Evolutionary conservation across 2,797 vertebrate genomes (phyloP), one percentile per base, ranked within the genome.

Genomic region (Semaprochilodus insignis): DNA sequence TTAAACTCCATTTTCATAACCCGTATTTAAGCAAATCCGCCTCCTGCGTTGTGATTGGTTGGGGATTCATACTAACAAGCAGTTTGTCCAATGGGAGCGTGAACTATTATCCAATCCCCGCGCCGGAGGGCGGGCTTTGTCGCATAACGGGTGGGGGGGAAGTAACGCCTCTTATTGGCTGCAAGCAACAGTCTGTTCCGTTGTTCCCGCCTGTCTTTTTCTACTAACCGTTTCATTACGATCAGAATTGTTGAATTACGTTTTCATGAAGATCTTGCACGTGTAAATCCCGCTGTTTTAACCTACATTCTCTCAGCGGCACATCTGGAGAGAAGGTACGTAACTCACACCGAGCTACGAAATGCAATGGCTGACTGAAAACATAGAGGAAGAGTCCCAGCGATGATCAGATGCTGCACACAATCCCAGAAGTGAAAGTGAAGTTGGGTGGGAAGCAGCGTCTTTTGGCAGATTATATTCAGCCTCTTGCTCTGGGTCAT

Each of bases 341-440:
- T 80, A 63, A 63, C 17, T 52, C 2, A 54, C 36, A 55, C 60
- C 65, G 23, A 27, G 19, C 31, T 23, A 31, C 19, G n/a, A 27
- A 8, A 78, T 48, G 51, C 70, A 80, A 80, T 84, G 74, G 77
- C 82, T 83, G 77, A 73, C 66, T 62, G 10, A 25, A 55, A 78
- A 78, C 31, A 51, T 57, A 23, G 51, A 23, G 40, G 69, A 73
- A 14, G 17, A 31, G 60, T 34, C 67, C 44, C 65, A 31, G 48
- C 36, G 21, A 62, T 60, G 6, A 40, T 54, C 52, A 51, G 69
- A 73, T 16, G 34, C 66, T 25, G 16, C n/a, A 5, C 3, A 77
- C 71, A 31, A 65, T 57, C 44, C 40, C 40, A 11, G 2, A 59
- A 44, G 54, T 62, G 74, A 75, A 75, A 75, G 74, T 75, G 74